Conservation (phyloP, 2,888 invertebrate genomes). For the Ectemnius lituratus region DNA sequence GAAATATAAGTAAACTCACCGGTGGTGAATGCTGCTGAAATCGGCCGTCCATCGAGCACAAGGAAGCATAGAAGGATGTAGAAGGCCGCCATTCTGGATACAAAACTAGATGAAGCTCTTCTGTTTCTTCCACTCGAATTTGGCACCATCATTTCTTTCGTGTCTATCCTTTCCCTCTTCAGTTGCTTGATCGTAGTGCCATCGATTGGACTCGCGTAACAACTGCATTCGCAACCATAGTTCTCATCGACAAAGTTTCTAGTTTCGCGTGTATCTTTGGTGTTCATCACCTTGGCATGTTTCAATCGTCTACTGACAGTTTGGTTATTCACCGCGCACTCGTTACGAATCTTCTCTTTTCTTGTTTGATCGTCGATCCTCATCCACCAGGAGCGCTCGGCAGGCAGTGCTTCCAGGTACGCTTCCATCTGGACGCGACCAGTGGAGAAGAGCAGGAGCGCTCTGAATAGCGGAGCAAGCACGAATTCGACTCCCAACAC, state of each 20-base stretch:
- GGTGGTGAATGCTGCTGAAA: conserved; percentile 71
- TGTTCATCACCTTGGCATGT: conserved; percentile 31
- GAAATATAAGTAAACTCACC: conserved; percentile 58
- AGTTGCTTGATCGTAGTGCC: conserved; percentile 27
- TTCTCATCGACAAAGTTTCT: conserved; percentile 43
- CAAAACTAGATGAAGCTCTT: conserved; percentile 34
- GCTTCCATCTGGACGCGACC: conserved; percentile 33
- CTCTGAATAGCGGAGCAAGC: conserved; percentile 1
- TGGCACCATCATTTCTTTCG: conserved; percentile 30
- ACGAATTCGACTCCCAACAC: neutral
- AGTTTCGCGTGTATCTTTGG: conserved; percentile 17
- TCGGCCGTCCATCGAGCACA: conserved; percentile 62
- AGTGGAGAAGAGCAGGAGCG: neutral
- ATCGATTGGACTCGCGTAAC: conserved; percentile 40
- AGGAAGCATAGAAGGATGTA: conserved; percentile 64
- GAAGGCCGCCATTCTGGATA: conserved; percentile 61
- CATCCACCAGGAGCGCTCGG: conserved; percentile 27
- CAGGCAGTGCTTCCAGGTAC: conserved; percentile 14
- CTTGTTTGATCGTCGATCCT: conserved; percentile 18
- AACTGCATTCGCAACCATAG: conserved; percentile 49
- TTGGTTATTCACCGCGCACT: conserved; percentile 10
- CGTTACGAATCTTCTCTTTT: conserved; percentile 20
- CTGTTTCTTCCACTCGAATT: conserved; percentile 32
- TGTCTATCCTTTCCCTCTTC: conserved; percentile 17
- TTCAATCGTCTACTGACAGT: conserved; percentile 27